Conservation (phyloP, 2,113 vertebrate genomes). For the Phalacrocorax brasilianus region DNA sequence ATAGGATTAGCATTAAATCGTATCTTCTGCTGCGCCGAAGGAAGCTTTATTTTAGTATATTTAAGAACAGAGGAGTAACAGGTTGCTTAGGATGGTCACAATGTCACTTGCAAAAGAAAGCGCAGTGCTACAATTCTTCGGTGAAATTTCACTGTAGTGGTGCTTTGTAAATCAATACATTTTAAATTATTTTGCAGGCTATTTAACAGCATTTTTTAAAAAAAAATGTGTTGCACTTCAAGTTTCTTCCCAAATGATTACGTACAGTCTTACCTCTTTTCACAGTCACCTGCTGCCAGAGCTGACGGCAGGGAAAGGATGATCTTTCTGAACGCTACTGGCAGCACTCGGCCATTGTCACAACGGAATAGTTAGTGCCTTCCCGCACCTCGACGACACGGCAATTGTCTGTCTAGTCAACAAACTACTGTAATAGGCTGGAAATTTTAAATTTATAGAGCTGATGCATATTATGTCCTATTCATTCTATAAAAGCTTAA, state of each 20-base stretch:
- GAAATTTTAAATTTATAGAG: not conserved
- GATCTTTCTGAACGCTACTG: not conserved
- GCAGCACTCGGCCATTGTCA: not conserved
- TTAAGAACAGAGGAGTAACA: not conserved
- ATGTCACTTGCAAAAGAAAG: not conserved
- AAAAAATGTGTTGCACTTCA: not conserved
- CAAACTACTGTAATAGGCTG: not conserved
- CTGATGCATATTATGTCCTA: not conserved
- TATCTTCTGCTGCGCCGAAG: not conserved
- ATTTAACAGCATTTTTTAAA: not conserved
- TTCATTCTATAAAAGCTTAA: not conserved
- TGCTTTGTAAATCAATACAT: not conserved
- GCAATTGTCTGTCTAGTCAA: not conserved
- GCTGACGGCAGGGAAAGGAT: not conserved
- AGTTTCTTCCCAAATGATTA: not conserved
- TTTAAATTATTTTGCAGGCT: not conserved
- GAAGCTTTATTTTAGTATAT: not conserved
- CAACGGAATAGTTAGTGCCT: not conserved
- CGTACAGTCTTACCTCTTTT: conserved; percentile 16
- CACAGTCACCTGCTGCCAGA: not conserved
- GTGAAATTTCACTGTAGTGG: not conserved
- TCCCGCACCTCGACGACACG: not conserved
- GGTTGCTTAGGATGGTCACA: not conserved
- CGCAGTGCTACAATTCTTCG: not conserved
- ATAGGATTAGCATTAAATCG: not conserved